Evolutionary conservation across 2,888 invertebrate genomes (phyloP).

Genomic region (Chymomyza caudatula): DNA sequence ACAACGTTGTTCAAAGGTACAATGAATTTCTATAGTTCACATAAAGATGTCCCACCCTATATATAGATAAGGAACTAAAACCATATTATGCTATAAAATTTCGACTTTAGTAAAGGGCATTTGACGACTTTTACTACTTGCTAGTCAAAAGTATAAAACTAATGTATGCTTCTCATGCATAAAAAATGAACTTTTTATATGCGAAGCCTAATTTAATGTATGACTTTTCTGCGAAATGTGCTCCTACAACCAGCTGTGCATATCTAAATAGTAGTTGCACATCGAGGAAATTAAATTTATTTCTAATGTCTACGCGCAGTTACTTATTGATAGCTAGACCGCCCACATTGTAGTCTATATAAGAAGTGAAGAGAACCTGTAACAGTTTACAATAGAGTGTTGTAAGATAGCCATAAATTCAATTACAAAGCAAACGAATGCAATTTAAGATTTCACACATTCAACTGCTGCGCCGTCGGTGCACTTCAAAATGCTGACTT

Average conservation of each 20-base stretch:
- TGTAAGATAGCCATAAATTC: conserved; percentile 34
- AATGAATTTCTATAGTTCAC: too few species aligned
- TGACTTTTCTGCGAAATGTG: background rate
- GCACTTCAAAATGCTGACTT: background rate
- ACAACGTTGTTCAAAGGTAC: too few species aligned
- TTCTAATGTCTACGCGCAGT: background rate
- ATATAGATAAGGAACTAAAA: too few species aligned
- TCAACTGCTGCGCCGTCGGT: background rate
- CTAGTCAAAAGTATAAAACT: background rate
- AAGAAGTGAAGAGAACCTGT: background rate
- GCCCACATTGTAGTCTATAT: background rate
- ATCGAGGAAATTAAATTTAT: conserved; percentile 44
- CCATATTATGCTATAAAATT: too few species aligned
- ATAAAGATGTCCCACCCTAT: too few species aligned
- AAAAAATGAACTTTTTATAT: too few species aligned
- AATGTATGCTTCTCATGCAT: background rate
- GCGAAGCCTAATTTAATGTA: background rate
- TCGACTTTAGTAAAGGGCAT: too few species aligned
- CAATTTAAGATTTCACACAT: conserved; percentile 68
- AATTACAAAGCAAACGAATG: conserved; percentile 36
- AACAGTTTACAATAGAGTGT: background rate
- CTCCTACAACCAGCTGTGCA: background rate
- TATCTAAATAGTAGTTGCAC: conserved; percentile 60
- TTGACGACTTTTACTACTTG: background rate
- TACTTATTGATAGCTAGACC: background rate